phyloP scores from a whole-genome alignment of 2,113 vertebrate genomes.

The Salvelinus fontinalis region DNA sequence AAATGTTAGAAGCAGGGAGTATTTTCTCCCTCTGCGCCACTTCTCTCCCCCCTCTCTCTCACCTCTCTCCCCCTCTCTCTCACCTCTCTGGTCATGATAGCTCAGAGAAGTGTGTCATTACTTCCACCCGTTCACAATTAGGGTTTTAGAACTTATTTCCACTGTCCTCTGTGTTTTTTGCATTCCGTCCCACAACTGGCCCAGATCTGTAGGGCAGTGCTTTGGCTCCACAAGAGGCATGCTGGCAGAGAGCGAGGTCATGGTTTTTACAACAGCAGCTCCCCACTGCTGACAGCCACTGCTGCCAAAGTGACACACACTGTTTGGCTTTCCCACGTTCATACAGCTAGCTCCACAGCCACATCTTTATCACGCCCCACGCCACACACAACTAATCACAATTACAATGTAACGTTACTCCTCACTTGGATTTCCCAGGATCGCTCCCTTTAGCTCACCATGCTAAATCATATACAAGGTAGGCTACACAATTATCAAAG shows the following conservation, averaged over 20 bases:
- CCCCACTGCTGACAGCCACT: slow-evolving; percentile 62
- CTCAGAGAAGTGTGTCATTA: slow-evolving; percentile 69
- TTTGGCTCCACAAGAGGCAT: slow-evolving; percentile 67
- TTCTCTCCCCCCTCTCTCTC: slow-evolving; percentile 53
- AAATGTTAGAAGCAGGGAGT: slow-evolving; percentile 84
- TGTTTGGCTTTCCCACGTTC: slow-evolving; percentile 77
- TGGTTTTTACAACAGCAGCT: slow-evolving; percentile 69
- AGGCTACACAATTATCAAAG: neutral
- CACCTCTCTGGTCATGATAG: slow-evolving; percentile 64
- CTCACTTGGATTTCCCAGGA: neutral
- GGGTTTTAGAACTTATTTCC: slow-evolving; percentile 52
- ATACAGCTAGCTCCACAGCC: slow-evolving; percentile 49
- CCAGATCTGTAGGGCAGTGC: slow-evolving; percentile 67
- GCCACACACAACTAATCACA: slow-evolving; percentile 15
- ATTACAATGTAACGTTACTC: neutral
- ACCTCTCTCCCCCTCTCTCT: slow-evolving; percentile 38
- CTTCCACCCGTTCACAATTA: slow-evolving; percentile 54
- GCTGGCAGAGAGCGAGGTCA: slow-evolving; percentile 73
- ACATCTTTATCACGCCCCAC: slow-evolving; percentile 61
- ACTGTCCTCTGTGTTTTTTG: slow-evolving; percentile 55
- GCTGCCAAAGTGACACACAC: slow-evolving; percentile 73
- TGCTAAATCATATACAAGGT: neutral
- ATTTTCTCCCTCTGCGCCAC: slow-evolving; percentile 57
- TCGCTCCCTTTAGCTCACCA: neutral
- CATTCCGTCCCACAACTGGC: slow-evolving; percentile 64